A percentile compares a stretch with the other conserved stretches of the same genome.
phyloP scores from a whole-genome alignment of 1,140 invertebrate genomes.

The Homalodisca vitripennis region DNA sequence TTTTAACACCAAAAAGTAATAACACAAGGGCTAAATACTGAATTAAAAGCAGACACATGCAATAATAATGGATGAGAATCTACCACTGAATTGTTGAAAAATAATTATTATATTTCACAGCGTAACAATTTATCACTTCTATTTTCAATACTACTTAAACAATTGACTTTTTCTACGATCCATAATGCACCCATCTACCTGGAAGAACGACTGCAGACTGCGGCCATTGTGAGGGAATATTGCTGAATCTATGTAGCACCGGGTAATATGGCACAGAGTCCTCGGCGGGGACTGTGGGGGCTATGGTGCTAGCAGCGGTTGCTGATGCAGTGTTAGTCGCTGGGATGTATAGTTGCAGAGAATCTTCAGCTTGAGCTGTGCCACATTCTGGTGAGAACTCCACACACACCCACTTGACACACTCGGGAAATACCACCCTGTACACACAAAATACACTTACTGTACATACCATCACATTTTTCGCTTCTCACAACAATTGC shows the following conservation, averaged over 20 bases:
- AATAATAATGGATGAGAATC: too few species aligned
- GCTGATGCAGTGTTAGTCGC: neutral
- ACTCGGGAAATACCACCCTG: constrained; percentile 84
- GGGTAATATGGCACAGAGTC: constrained; percentile 59
- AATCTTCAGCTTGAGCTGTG: constrained; percentile 92
- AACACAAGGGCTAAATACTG: too few species aligned
- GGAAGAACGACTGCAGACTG: constrained; percentile 83
- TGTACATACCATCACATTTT: too few species aligned
- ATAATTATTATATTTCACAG: too few species aligned
- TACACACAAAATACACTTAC: too few species aligned
- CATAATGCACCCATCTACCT: constrained; percentile 55
- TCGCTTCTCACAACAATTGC: too few species aligned
- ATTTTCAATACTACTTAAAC: too few species aligned
- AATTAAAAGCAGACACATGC: too few species aligned
- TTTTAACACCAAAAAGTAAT: too few species aligned
- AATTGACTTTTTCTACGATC: too few species aligned
- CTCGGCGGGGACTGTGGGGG: neutral
- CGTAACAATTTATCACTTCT: too few species aligned
- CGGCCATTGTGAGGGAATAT: constrained; percentile 79
- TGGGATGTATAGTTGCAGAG: constrained; percentile 77
- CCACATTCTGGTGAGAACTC: constrained; percentile 93
- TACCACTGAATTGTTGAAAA: too few species aligned
- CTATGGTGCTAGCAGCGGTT: neutral
- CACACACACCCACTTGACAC: constrained; percentile 87
- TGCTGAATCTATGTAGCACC: constrained; percentile 68